Conservation (phyloP, 1,140 invertebrate genomes). For the Neotoxoptera formosana region DNA sequence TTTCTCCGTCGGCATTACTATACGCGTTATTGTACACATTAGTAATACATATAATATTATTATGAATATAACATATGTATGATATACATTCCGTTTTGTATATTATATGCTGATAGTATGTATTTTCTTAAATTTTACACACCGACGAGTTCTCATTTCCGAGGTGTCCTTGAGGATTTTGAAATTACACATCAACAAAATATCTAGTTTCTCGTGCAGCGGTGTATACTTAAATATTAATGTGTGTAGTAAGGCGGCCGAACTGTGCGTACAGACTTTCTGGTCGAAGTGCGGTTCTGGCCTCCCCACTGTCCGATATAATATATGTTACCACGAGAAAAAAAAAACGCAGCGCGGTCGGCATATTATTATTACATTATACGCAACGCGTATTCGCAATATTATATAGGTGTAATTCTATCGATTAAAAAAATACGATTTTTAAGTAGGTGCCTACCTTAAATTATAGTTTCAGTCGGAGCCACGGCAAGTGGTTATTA, state of each 20-base stretch:
- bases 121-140: background rate
- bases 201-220: background rate
- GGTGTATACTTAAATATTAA: background rate
- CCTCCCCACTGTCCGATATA: background rate
- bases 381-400: background rate
- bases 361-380: background rate
- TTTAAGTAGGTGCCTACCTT: background rate
- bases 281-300: background rate
- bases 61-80: background rate
- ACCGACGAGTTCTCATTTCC: background rate
- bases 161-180: background rate
- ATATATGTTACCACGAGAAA: background rate
- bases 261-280: background rate
- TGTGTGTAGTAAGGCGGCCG: background rate
- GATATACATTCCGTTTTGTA: background rate
- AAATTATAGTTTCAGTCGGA: background rate
- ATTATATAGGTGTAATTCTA: slow-evolving; percentile 9
- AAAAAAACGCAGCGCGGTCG: background rate
- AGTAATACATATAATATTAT: background rate
- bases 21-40: background rate
- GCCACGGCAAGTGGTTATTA: background rate
- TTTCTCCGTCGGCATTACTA: background rate
- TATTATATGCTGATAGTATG: background rate
- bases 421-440: background rate
- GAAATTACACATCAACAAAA: background rate